Percentiles rank a stretch among this genome's conserved stretches.
Evolutionary conservation across 2,797 vertebrate species (phyloP).

Genomic region (Neoniphon sammara): DNA sequence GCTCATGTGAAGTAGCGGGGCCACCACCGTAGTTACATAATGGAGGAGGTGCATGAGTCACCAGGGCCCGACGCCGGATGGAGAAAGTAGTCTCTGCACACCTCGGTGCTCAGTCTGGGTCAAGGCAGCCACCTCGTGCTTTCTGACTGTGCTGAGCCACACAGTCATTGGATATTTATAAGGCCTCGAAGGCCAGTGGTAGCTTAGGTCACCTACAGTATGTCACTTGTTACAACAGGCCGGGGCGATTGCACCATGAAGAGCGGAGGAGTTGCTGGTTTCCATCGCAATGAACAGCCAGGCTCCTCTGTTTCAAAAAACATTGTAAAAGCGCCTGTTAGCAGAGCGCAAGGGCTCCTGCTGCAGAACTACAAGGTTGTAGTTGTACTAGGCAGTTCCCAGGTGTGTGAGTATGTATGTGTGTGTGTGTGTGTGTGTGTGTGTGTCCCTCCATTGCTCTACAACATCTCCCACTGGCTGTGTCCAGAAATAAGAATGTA

Average conservation of each 20-base stretch:
- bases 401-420: too few species aligned
- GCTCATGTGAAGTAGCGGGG: constrained; percentile 21
- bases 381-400: constrained; percentile 40
- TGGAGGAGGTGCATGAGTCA: constrained; percentile 64
- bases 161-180: constrained; percentile 39
- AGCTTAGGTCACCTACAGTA: constrained; percentile 1
- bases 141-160: constrained; percentile 21
- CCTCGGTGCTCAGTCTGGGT: constrained; percentile 13
- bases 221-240: not conserved
- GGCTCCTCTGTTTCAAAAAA: not conserved
- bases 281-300: constrained; percentile 13
- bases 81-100: constrained; percentile 14
- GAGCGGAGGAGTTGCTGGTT: not conserved
- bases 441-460: constrained; percentile 11
- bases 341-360: constrained; percentile 5
- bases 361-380: constrained; percentile 42
- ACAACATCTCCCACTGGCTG: constrained; percentile 36
- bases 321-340: not conserved
- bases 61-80: constrained; percentile 10
- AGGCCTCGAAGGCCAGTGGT: constrained; percentile 12
- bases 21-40: constrained; percentile 43
- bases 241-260: constrained; percentile 7
- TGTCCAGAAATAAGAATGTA: constrained; percentile 24
- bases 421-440: constrained; percentile 8
- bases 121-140: constrained; percentile 20